Evolutionary conservation across 2,888 invertebrate species (phyloP).

Genomic region (Encarsia formosa): DNA sequence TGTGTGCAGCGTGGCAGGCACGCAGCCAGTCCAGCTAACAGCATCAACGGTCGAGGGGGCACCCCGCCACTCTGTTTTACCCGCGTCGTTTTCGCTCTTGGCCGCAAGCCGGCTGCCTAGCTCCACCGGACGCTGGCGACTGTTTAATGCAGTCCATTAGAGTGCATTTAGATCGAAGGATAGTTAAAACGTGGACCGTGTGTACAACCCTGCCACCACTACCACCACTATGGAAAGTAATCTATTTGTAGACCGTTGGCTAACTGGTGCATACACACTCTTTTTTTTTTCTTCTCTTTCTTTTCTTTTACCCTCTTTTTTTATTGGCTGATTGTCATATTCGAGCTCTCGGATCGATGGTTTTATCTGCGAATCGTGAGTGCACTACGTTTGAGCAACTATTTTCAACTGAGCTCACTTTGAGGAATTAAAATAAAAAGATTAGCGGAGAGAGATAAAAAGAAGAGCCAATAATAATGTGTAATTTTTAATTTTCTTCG

Average conservation of each 20-base stretch:
- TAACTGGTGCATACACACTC: background rate
- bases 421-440: no score
- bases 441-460: no score
- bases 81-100: background rate
- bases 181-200: slow-evolving; percentile 43
- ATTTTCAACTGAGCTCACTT: no score
- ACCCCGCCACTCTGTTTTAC: background rate
- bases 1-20: background rate
- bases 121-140: slow-evolving; percentile 22
- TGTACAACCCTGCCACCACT: slow-evolving; percentile 25
- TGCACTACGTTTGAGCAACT: no score
- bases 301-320: background rate
- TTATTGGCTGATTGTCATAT: no score
- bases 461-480: no score
- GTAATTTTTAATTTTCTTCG: no score
- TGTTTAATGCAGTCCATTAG: slow-evolving; percentile 53
- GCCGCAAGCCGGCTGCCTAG: background rate
- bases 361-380: no score
- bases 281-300: slow-evolving; percentile 1
- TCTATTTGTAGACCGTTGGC: slow-evolving; percentile 30
- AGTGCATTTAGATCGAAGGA: slow-evolving; percentile 52
- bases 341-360: no score
- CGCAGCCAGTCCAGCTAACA: background rate
- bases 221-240: slow-evolving; percentile 40
- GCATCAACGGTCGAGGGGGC: no score